phyloP scores from a whole-genome alignment of 2,888 invertebrate species.

The Drosophila kanekoi region DNA sequence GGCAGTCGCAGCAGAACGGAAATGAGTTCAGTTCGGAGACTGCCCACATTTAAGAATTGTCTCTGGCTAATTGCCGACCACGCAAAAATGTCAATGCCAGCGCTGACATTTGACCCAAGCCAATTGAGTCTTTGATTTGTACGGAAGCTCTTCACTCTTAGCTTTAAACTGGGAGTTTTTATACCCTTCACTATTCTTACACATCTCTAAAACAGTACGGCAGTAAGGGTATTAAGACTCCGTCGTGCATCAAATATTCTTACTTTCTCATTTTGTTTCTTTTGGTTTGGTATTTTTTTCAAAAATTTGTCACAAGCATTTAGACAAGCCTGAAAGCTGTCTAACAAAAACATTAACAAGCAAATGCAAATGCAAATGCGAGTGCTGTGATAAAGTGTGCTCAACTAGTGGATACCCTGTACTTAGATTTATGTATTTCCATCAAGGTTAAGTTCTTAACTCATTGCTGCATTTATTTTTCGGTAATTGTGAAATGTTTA shows the following conservation, averaged over 20 bases:
- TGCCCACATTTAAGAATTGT: constrained; percentile 39
- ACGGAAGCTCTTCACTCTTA: not conserved
- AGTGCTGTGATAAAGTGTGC: not conserved
- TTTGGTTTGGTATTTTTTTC: not conserved
- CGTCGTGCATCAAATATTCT: too few species aligned
- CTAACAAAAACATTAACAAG: constrained; percentile 16
- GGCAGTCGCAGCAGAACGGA: constrained; percentile 53
- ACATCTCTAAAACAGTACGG: too few species aligned
- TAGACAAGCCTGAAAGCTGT: constrained; percentile 37
- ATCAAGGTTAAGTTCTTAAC: too few species aligned
- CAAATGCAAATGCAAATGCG: constrained; percentile 3
- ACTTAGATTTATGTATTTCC: too few species aligned
- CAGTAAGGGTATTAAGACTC: too few species aligned
- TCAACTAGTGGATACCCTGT: constrained; percentile 13
- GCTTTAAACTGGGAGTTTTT: constrained; percentile 11
- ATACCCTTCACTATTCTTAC: too few species aligned
- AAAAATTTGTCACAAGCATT: constrained; percentile 23
- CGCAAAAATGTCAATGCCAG: constrained; percentile 50
- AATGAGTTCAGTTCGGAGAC: constrained; percentile 57
- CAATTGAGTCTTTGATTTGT: constrained; percentile 52
- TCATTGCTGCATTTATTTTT: too few species aligned
- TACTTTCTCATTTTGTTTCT: not conserved
- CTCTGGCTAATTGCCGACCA: constrained; percentile 57
- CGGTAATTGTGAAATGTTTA: too few species aligned
- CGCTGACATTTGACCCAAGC: constrained; percentile 55